Conservation (phyloP, 2,113 vertebrate genomes). For the Ramphastos sulfuratus region DNA sequence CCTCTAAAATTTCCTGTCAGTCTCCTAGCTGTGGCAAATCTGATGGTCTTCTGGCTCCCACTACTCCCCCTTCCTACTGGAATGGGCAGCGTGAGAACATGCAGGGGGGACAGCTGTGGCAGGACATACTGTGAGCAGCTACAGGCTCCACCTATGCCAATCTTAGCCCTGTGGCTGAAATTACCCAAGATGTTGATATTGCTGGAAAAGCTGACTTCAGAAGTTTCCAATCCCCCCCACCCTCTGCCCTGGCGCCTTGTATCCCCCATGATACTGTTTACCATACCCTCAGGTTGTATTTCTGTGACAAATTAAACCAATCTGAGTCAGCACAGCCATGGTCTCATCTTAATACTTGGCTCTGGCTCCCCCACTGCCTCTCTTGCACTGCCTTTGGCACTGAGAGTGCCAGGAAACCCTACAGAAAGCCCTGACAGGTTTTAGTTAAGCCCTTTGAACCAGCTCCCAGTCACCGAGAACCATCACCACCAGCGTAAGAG, state of each 20-base stretch:
- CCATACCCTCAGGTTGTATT: background rate
- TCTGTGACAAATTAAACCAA: conserved; percentile 20
- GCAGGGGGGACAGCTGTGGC: background rate
- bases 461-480: background rate
- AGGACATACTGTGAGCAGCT: background rate
- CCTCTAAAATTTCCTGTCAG: background rate
- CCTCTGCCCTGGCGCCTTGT: background rate
- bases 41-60: background rate
- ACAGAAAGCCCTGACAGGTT: background rate
- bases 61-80: background rate
- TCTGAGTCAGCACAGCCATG: background rate
- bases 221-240: background rate
- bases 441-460: background rate
- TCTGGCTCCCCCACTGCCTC: background rate
- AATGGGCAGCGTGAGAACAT: rapidly evolving
- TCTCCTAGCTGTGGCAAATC: background rate
- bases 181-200: background rate
- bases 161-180: background rate
- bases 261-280: background rate
- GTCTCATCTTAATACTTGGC: background rate
- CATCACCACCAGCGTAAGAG: background rate
- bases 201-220: background rate
- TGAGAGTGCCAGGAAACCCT: background rate
- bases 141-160: background rate
- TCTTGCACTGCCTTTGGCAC: background rate